These are phyloP conservation scores for Peromyscus nudipes DNA, from an alignment of 2,797 vertebrate species.

Conservation along the genomic window DNA sequence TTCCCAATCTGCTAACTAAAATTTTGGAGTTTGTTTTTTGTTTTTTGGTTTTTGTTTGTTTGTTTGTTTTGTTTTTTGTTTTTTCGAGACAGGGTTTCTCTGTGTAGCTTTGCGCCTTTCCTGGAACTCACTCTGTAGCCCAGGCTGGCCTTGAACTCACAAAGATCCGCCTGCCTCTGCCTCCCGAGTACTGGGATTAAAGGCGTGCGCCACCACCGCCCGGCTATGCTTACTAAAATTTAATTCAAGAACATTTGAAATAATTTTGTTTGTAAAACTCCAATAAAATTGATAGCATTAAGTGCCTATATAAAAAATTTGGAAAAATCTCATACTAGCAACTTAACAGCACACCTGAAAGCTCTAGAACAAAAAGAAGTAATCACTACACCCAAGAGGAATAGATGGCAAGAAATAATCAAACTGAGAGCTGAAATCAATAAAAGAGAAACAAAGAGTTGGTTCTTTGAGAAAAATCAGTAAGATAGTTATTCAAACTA, in stretches of 20 bases:
- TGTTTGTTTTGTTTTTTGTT: no score
- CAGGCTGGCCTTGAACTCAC: no score
- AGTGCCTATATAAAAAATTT: no score
- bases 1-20: constrained; percentile 43
- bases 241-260: constrained; percentile 40
- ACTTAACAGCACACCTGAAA: constrained; percentile 4
- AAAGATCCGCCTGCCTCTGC: no score
- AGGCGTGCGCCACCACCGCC: no score
- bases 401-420: neutral
- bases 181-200: no score
- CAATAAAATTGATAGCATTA: neutral
- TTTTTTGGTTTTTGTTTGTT: no score
- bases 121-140: no score
- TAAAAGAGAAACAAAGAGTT: neutral
- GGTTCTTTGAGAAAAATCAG: neutral
- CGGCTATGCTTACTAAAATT: constrained; percentile 2
- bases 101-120: no score
- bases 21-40: neutral
- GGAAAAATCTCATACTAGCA: neutral
- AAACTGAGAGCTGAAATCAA: neutral
- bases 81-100: no score
- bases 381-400: neutral
- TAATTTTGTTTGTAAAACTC: constrained; percentile 38
- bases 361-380: neutral
- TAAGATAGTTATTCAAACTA: neutral